Evolutionary conservation across 2,888 invertebrate species (phyloP).

Genomic region (Tenthredo mesomela): DNA sequence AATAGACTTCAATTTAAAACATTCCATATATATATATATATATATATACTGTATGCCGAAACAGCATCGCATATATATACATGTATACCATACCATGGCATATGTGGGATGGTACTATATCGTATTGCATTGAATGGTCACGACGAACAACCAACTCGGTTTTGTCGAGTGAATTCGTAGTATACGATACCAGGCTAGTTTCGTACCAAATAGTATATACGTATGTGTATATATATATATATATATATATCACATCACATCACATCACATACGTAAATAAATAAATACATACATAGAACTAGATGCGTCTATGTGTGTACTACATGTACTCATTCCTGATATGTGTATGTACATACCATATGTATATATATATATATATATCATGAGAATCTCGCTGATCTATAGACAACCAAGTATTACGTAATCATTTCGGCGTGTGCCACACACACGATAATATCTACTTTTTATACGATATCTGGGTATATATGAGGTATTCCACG

Average conservation of each 20-base stretch:
- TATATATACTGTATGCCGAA: not conserved
- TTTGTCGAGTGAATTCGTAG: not conserved
- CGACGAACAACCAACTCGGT: not conserved
- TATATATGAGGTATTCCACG: too few relatives aligned
- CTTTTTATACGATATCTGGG: not conserved
- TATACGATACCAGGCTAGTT: not conserved
- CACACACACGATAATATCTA: not conserved
- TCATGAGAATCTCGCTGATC: not conserved
- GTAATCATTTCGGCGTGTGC: slow-evolving; percentile 12
- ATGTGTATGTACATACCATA: too few relatives aligned
- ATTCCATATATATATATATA: slow-evolving; percentile 24
- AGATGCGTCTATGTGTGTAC: too few relatives aligned
- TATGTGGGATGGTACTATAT: not conserved
- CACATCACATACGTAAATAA: too few relatives aligned
- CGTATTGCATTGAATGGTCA: not conserved
- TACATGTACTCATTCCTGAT: too few relatives aligned
- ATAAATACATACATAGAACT: too few relatives aligned
- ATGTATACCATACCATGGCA: not conserved
- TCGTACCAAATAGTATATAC: not conserved
- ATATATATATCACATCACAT: too few relatives aligned
- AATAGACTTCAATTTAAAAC: slow-evolving; percentile 50
- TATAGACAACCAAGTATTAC: not conserved
- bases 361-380: not conserved
- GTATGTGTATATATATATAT: not conserved
- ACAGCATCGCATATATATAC: not conserved